Conservation (phyloP, 2,888 invertebrate species). For the Cheiracanthium punctorium region DNA sequence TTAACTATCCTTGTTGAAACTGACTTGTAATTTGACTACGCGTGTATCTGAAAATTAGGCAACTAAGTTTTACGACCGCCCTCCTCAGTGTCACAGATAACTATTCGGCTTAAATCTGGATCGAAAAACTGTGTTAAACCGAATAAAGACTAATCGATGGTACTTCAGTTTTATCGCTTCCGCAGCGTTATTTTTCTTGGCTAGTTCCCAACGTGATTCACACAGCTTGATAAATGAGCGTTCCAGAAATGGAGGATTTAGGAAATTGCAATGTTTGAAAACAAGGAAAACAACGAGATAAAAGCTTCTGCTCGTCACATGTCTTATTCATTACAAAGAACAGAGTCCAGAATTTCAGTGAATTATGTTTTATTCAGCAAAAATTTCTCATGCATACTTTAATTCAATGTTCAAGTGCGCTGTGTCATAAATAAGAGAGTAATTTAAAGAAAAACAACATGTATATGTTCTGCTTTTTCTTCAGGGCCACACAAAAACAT, state of each 20-base stretch:
- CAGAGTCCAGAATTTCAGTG: neutral
- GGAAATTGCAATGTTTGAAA: slow-evolving; percentile 6
- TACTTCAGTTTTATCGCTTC: neutral
- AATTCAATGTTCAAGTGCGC: no score
- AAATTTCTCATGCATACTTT: neutral
- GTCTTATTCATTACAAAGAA: slow-evolving; percentile 1
- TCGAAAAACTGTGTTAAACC: neutral
- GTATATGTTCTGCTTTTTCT: no score
- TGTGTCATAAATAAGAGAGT: no score
- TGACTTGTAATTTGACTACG: no score
- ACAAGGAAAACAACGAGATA: neutral
- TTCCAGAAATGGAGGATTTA: neutral
- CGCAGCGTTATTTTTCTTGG: slow-evolving; percentile 1
- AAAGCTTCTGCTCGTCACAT: neutral
- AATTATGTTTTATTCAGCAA: neutral
- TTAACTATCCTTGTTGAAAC: no score
- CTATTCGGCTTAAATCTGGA: neutral
- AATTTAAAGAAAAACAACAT: no score
- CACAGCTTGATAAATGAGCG: neutral
- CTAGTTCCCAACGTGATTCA: neutral
- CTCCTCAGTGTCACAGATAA: no score
- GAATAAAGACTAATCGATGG: slow-evolving; percentile 3
- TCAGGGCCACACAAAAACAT: no score
- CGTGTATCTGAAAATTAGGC: no score
- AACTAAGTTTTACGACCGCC: no score